Base-by-base conservation (phyloP, 2,113 vertebrate species). In the Lophotis ruficrista region DNA sequence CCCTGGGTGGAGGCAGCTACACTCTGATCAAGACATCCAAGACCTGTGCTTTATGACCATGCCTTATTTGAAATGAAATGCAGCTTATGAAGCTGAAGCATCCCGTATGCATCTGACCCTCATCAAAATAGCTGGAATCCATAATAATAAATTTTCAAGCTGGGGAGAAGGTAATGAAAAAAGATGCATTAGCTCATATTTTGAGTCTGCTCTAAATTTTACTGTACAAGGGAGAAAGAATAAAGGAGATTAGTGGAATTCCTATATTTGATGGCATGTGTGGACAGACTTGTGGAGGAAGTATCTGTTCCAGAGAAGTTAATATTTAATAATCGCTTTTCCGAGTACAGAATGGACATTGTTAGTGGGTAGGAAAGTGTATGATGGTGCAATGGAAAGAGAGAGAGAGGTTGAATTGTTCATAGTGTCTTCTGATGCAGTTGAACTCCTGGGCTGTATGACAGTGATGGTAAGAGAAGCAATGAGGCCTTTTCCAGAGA, bases 251-350 rank as follows among this genome's bases (percentile, higher is more conserved):
- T 41, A 82, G 61, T 69, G 88, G 75, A 83, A 61, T 80, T 80
- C 27, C 33, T 41, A 41, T 72, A 51, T 80, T 87, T 72, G 69
- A 75, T 61, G 77, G 66, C 70, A 77, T 2, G 4, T 64, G 60
- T 71, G 72, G 73, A 83, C 43, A 56, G 76, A 90, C 72, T 43
- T 70, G 79, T 61, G 72, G 68, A 90, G 66, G 64, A 70, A 84
- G 45, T 61, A 10, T 87, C 64, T 78, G 9, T 53, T 56, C 57
- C 68, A 77, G 68, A 70, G 72, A 78, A 35, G 87, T 47, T 38
- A 94, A 94, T 94, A 76, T 86, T 90, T 96, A 88, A 85, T 88
- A 92, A 88, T 54, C 60, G 68, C 37, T 47, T 64, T 88, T 83
- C 69, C 47, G 56, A 38, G 56, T 62, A 56, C 54, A 72, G 82